Evolutionary conservation across 1,140 invertebrate genomes (phyloP), one percentile per base, ranked within the genome.

Genomic region (Pectinophora gossypiella): DNA sequence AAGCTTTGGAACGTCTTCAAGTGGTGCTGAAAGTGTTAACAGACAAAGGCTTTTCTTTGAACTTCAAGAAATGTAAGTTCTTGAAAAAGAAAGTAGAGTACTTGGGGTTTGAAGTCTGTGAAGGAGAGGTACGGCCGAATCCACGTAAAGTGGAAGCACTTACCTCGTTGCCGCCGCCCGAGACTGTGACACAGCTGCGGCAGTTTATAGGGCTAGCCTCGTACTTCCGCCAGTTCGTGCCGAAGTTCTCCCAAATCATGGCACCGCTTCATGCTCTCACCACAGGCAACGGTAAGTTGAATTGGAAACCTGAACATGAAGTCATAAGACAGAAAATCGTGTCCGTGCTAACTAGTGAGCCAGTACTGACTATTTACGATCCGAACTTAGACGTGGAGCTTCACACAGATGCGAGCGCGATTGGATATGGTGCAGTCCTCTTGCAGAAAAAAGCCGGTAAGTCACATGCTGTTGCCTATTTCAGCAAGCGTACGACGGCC

Each of bases 121-220:
- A 22, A 6, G 60, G 67, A 7, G 47, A 65, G 20, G 46, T 79
- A 1, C 19, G 49, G 35, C 77, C 77, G n/a, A 74, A 68, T 35
- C 56, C 50, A 12, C 32, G 51, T 7, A 85, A 85, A 46, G 59
- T 75, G 4, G 35, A 66, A 52, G 80, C 80, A 6, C 52, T 86
- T 5, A 61, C 54, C 43, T 49, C 64, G n/a, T 57, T 76, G 40
- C 68, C 72, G 5, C 20, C 46, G 21, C 84, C 82, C 4, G 53
- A 54, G 45, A 68, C 67, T 1, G 65, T 78, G 23, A 64, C 68
- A 5, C 35, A 57, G 42, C 62, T 85, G 1, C 22, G 65, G n/a
- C 68, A 69, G 19, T 71, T 71, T 52, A 59, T 60, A 10, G 65
- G 65, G 3, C 45, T 68, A 7, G 64, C 67, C 0, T 61, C 58